Conservation (phyloP, 2,888 invertebrate species). For the Eumacrocentrus americanus region DNA sequence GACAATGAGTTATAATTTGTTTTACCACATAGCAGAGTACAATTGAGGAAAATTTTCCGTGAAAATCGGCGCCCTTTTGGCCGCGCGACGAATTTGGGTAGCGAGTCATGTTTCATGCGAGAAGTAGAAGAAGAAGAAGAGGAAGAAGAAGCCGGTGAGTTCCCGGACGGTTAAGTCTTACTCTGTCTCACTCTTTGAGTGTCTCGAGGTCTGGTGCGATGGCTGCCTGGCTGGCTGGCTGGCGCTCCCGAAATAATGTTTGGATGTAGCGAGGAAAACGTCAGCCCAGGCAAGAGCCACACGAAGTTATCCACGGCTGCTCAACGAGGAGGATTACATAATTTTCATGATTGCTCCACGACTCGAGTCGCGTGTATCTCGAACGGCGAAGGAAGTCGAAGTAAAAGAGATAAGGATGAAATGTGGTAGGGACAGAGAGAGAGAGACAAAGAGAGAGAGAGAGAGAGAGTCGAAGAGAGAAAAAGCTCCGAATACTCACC, state of each 20-base stretch:
- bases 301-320: conserved; percentile 19
- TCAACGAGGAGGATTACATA: conserved; percentile 35
- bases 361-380: conserved; percentile 13
- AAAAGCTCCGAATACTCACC: conserved; percentile 27
- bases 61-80: not conserved
- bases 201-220: conserved; percentile 29
- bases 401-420: conserved; percentile 2
- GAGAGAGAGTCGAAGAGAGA: conserved; percentile 15
- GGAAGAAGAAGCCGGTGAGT: conserved; percentile 18
- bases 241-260: conserved; percentile 56
- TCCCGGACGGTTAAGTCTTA: conserved; percentile 8
- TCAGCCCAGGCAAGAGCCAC: conserved; percentile 33
- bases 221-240: conserved; percentile 40
- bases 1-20: too few relatives aligned
- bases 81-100: conserved; percentile 23
- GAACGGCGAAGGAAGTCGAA: conserved; percentile 6
- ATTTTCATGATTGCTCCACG: conserved; percentile 29
- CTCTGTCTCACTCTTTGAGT: conserved; percentile 14
- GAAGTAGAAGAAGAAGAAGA: conserved; percentile 5
- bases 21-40: too few relatives aligned
- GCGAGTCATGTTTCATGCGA: conserved; percentile 29
- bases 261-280: conserved; percentile 28
- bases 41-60: too few relatives aligned
- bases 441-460: too few relatives aligned
- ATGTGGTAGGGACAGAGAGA: conserved; percentile 9